A percentile compares a stretch with the other conserved stretches of the same genome.
Conservation (phyloP, 2,888 invertebrate genomes). For the Conchocele bisecta region DNA sequence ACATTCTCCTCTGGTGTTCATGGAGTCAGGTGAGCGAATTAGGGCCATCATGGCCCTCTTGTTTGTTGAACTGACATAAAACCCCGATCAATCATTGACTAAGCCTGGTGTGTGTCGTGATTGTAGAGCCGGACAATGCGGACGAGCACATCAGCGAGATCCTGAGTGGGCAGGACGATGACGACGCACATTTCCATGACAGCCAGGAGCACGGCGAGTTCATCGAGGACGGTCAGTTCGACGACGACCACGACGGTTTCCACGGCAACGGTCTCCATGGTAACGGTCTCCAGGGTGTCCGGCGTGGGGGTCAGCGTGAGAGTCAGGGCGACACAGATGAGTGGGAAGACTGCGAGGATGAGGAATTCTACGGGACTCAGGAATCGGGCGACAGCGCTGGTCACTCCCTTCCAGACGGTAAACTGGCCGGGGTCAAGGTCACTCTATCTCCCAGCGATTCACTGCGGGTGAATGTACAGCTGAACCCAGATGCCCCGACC, state of each 20-base stretch:
- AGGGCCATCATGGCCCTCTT: no score
- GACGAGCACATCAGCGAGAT: slow-evolving; percentile 58
- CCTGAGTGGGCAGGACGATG: slow-evolving; percentile 50
- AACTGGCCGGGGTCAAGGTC: slow-evolving; percentile 40
- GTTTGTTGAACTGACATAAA: no score
- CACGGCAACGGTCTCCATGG: slow-evolving; percentile 9
- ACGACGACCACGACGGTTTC: slow-evolving; percentile 51
- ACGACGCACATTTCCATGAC: slow-evolving; percentile 50
- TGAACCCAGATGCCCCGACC: slow-evolving; percentile 76
- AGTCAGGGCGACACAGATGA: slow-evolving; percentile 73
- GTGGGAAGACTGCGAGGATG: slow-evolving; percentile 70
- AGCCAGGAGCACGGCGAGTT: slow-evolving; percentile 53
- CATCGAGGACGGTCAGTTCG: slow-evolving; percentile 61
- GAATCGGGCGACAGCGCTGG: slow-evolving; percentile 42
- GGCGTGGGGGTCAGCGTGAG: slow-evolving; percentile 36
- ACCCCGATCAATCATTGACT: no score
- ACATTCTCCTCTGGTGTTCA: no score
- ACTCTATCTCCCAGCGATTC: slow-evolving; percentile 54
- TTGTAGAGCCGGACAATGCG: slow-evolving; percentile 57
- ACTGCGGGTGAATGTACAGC: slow-evolving; percentile 52
- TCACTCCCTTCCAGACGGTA: slow-evolving; percentile 9
- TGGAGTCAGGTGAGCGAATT: no score
- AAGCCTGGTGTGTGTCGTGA: no score
- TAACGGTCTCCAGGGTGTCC: slow-evolving; percentile 24
- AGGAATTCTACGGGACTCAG: slow-evolving; percentile 54